Percentiles rank a stretch among this genome's conserved stretches.
Evolutionary conservation across 1,140 invertebrate genomes (phyloP).

Genomic region (Macrotrachela quadricornifera): DNA sequence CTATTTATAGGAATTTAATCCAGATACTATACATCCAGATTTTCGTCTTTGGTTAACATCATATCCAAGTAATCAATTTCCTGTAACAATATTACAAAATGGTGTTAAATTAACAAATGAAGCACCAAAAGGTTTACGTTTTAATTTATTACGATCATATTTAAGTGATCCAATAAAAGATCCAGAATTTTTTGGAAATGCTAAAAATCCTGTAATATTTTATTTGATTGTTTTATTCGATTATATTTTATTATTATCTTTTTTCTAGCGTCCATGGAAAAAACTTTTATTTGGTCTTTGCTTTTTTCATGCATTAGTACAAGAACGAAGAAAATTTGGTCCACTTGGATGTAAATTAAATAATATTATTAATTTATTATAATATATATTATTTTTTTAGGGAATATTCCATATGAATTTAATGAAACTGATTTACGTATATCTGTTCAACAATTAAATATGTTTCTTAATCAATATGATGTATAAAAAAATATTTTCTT

Average conservation of each 20-base stretch:
- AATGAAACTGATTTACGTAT: constrained; percentile 81
- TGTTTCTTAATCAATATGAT: constrained; percentile 41
- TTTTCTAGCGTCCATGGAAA: constrained; percentile 36
- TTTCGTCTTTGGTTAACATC: constrained; percentile 7
- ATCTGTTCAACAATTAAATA: constrained; percentile 53
- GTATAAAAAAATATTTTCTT: constrained; percentile 17
- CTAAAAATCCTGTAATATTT: too few species aligned
- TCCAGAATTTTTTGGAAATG: background rate
- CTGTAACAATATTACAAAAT: constrained; percentile 41
- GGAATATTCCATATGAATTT: constrained; percentile 81
- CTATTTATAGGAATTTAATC: background rate
- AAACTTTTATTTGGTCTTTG: constrained; percentile 66
- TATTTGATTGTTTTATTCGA: too few species aligned
- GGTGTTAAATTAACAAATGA: constrained; percentile 93
- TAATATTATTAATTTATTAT: too few species aligned
- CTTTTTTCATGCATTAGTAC: constrained; percentile 33
- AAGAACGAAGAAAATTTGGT: constrained; percentile 67
- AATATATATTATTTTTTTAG: too few species aligned
- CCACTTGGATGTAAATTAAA: constrained; percentile 50
- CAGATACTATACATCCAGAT: background rate
- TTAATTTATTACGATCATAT: constrained; percentile 37
- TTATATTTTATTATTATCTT: too few species aligned
- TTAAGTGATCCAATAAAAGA: constrained; percentile 17
- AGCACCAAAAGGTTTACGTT: constrained; percentile 66
- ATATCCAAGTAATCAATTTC: constrained; percentile 1